Evolutionary conservation across 2,888 invertebrate genomes (phyloP).

Genomic region (Ormyrus rosae): DNA sequence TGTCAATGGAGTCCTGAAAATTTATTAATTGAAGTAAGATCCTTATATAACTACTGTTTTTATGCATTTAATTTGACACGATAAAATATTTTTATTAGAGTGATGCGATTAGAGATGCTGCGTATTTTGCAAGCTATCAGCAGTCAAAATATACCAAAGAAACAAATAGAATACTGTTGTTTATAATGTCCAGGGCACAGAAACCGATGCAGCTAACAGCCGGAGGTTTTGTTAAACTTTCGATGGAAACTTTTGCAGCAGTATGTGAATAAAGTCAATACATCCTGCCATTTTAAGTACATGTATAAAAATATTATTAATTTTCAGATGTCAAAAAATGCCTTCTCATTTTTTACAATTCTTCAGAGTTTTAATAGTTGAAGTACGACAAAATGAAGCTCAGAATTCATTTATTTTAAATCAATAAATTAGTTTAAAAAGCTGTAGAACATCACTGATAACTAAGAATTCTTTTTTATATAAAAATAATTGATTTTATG

Average conservation of each 20-base stretch:
- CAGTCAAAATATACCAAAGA: neutral
- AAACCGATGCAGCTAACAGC: conserved; percentile 31
- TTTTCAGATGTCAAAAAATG: neutral
- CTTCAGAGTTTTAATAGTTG: neutral
- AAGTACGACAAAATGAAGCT: neutral
- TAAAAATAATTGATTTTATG: no score
- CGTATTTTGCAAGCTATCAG: conserved; percentile 33
- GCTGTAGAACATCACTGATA: no score
- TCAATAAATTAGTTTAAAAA: no score
- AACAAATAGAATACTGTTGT: neutral
- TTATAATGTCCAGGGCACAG: conserved; percentile 27
- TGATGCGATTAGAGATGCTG: conserved; percentile 22
- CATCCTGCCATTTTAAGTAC: neutral
- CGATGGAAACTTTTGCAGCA: conserved; percentile 22
- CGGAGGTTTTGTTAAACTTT: conserved; percentile 37
- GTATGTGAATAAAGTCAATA: conserved; percentile 1
- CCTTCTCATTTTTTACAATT: conserved; percentile 5
- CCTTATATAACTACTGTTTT: neutral
- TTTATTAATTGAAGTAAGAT: neutral
- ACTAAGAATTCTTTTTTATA: no score
- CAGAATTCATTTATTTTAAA: no score
- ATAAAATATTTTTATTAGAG: conserved; percentile 9
- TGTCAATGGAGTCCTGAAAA: neutral
- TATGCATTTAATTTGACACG: neutral
- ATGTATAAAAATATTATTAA: neutral